Percentiles rank a stretch among this genome's conserved stretches.
Conservation (phyloP, 2,797 vertebrate genomes). For the Vespertilio murinus region DNA sequence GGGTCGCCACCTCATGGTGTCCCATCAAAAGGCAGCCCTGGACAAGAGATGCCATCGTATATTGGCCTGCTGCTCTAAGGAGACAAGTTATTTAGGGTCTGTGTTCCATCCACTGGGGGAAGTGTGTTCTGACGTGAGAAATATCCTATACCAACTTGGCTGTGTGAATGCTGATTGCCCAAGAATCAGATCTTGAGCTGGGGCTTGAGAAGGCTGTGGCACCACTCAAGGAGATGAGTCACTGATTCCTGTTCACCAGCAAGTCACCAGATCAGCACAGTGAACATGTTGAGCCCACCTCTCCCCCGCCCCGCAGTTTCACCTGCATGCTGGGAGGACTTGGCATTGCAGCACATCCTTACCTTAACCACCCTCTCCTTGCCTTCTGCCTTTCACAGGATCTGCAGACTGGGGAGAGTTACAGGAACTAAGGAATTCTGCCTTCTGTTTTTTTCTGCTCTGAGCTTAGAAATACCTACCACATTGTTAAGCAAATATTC, state of each 20-base stretch:
- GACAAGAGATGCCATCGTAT: too few species aligned
- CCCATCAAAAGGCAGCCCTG: background rate
- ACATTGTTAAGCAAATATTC: slow-evolving; percentile 29
- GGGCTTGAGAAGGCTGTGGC: background rate
- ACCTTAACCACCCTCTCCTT: background rate
- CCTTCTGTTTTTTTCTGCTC: background rate
- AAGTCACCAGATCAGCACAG: background rate
- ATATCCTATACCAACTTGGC: too few species aligned
- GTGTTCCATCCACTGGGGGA: background rate
- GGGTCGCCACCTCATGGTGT: accelerated
- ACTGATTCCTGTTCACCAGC: background rate
- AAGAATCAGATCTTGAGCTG: background rate
- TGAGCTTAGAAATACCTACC: background rate
- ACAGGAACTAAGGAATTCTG: background rate
- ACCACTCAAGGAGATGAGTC: background rate
- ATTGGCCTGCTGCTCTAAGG: background rate
- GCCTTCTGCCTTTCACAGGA: background rate
- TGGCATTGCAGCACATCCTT: background rate
- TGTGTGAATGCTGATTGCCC: background rate
- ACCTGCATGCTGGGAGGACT: background rate
- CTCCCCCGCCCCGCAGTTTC: background rate
- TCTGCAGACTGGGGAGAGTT: background rate
- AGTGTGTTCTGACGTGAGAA: background rate
- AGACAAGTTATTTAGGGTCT: background rate
- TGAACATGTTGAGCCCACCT: background rate